Percentiles rank a stretch among this genome's conserved stretches.
These are phyloP conservation scores for Dysdera silvatica DNA, from an alignment of 1,140 invertebrate genomes.

Conservation along the genomic window DNA sequence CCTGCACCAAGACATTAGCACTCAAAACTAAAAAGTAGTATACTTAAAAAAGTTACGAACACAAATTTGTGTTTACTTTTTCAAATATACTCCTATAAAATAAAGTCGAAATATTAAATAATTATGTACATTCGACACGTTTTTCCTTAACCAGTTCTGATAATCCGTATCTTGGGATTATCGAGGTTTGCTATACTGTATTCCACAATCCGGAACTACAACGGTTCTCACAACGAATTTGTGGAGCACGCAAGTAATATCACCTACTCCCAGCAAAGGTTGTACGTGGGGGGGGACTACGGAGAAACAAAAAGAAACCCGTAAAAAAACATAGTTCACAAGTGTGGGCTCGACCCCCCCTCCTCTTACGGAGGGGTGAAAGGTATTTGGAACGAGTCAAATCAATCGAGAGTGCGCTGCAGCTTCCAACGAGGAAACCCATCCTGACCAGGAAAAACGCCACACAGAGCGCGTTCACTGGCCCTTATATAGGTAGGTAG, in stretches of 20 bases:
- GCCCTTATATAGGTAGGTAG: constrained; percentile 13
- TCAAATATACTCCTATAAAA: no score
- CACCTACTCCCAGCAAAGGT: neutral
- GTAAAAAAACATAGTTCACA: neutral
- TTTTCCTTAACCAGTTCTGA: no score
- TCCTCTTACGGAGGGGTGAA: neutral
- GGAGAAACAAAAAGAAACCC: neutral
- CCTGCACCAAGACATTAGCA: no score
- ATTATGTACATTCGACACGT: no score
- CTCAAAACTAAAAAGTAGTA: no score
- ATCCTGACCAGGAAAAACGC: neutral
- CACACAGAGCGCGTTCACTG: neutral
- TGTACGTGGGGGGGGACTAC: neutral
- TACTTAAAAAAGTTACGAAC: no score
- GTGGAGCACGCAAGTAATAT: neutral
- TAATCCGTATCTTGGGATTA: no score
- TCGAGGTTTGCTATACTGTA: neutral
- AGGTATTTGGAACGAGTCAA: constrained; percentile 14
- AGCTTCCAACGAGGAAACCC: neutral
- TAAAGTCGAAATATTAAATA: no score
- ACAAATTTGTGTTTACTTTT: no score
- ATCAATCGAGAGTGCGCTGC: neutral
- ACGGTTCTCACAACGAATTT: neutral
- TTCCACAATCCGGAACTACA: neutral
- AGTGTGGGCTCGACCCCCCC: neutral